Evolutionary conservation across 2,888 invertebrate species (phyloP).

Genomic region (Athetis lepigone): DNA sequence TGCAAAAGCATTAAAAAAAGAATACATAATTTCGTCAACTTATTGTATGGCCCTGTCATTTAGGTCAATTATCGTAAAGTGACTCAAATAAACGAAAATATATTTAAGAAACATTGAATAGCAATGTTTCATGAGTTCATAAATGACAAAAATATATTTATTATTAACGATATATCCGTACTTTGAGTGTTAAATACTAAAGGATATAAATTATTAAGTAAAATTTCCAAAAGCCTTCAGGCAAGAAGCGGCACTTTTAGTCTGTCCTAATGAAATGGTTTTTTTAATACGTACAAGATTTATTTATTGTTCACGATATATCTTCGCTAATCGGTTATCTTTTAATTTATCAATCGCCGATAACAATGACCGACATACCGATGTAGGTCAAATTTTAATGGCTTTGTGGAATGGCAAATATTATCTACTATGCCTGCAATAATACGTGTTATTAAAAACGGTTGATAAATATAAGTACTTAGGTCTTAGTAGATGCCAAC

Average conservation of each 20-base stretch:
- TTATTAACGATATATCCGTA: conserved; percentile 14
- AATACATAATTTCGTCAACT: conserved; percentile 24
- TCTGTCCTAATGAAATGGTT: conserved; percentile 66
- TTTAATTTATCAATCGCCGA: conserved; percentile 68
- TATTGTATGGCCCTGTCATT: conserved; percentile 43
- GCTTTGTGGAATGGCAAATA: conserved; percentile 20
- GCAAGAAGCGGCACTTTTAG: conserved; percentile 63
- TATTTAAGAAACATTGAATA: conserved; percentile 13
- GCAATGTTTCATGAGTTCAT: not conserved
- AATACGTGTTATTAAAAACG: no score
- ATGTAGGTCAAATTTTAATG: conserved; percentile 42
- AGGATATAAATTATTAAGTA: conserved; percentile 30
- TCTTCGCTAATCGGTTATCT: conserved; percentile 76
- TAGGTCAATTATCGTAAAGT: conserved; percentile 40
- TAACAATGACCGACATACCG: conserved; percentile 54
- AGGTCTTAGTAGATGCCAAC: no score
- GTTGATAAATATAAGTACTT: no score
- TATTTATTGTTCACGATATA: conserved; percentile 74
- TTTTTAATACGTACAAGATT: conserved; percentile 69
- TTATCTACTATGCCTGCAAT: conserved; percentile 1
- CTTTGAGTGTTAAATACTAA: conserved; percentile 30
- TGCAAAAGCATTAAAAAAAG: conserved; percentile 18
- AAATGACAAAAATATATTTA: not conserved
- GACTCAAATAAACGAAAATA: conserved; percentile 15
- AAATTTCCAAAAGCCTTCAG: conserved; percentile 45